Evolutionary conservation across 2,888 invertebrate species (phyloP), one percentile per base, ranked within the genome.

Genomic region (Hemistola chrysoprasaria): DNA sequence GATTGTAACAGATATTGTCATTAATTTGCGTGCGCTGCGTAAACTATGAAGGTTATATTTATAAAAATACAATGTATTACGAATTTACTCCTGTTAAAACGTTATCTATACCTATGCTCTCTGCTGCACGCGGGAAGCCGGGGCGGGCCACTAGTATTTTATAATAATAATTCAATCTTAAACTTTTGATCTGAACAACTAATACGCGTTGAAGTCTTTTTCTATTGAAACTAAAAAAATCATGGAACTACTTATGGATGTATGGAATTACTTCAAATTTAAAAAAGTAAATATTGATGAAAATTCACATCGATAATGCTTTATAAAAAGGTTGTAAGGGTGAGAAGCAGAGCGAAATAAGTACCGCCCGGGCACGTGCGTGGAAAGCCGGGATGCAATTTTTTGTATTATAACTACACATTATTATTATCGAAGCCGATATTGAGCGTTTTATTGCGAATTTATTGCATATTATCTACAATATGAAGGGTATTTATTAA

Each of bases 311-410:
- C 34, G 35, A 25, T 28, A 10, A 39, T 35, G 47, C 27, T 32
- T 26, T 38, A 34, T 33, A 36, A 45, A 47, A 48, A 45, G 27
- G 25, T 39, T 26, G 7, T 24, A 45, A 62, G 84, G 85, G 84
- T 77, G 81, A 54, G 60, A 76, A 83, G 57, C 75, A 70, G 71
- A 73, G 83, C 84, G 84, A 64, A 70, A 78, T 85, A 84, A 84
- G 81, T 71, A 82, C 71, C 71, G 71, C 56, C 50, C 40, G 50
- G 70, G 53, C 70, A 84, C 84, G 84, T 84, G 85, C 75, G 64
- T 45, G 50, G 45, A 66, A 71, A 72, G 72, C 70, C 62, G 70
- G 69, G 62, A 63, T 71, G 75, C 78, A 76, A 80, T 78, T 78
- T n/a, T 78, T 73, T 78, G 61, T 76, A 78, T 78, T 74, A 76